Conservation (phyloP, 2,113 vertebrate species). For the Pipa parva region DNA sequence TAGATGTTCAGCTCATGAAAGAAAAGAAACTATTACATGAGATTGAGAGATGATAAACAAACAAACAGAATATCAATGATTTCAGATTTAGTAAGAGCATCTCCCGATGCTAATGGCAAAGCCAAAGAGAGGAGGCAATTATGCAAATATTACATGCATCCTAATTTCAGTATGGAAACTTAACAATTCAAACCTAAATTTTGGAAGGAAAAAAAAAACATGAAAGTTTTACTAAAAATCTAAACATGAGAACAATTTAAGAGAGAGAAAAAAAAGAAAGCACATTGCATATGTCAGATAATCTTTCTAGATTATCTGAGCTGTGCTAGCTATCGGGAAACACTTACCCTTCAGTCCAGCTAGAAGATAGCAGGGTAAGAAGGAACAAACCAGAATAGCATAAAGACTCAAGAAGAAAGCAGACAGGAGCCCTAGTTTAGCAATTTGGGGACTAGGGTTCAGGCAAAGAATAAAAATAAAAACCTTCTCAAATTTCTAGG, state of each 20-base stretch:
- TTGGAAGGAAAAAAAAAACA: constrained; percentile 76
- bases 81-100: constrained; percentile 83
- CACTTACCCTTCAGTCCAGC: constrained; percentile 99
- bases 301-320: constrained; percentile 99
- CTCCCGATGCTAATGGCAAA: constrained; percentile 82
- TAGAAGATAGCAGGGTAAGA: constrained; percentile 99
- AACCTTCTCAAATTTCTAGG: constrained; percentile 51
- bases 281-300: constrained; percentile 97
- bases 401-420: constrained; percentile 99
- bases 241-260: constrained; percentile 93
- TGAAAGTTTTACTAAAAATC: constrained; percentile 85
- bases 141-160: constrained; percentile 97
- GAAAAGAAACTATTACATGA: constrained; percentile 62
- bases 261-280: constrained; percentile 83
- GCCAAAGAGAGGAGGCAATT: constrained; percentile 98
- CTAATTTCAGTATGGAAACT: constrained; percentile 93
- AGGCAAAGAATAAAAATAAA: constrained; percentile 96
- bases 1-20: constrained; percentile 69
- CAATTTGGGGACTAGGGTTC: constrained; percentile 93
- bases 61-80: constrained; percentile 56
- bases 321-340: constrained; percentile 94
- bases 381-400: constrained; percentile 99
- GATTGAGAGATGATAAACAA: constrained; percentile 62
- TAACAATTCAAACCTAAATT: constrained; percentile 82
- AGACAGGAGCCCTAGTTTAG: constrained; percentile 99